Conservation (phyloP, 2,888 invertebrate species). For the Caenorhabditis sp. region DNA sequence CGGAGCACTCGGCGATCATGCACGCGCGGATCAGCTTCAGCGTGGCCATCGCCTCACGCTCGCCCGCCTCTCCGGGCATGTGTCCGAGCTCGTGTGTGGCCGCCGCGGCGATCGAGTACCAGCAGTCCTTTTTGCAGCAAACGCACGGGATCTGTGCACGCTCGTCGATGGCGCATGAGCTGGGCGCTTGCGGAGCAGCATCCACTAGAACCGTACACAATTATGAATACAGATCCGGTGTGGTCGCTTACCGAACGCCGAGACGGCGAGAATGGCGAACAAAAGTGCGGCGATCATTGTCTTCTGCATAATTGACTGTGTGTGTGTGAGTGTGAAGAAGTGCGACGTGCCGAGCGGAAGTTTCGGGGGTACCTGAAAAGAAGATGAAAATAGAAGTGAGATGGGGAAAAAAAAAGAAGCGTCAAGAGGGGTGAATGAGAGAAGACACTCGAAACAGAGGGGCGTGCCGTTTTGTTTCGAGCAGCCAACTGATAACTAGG, state of each 20-base stretch:
- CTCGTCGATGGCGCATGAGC: constrained; percentile 63
- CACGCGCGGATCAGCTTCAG: constrained; percentile 75
- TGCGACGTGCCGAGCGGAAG: constrained; percentile 29
- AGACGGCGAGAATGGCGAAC: constrained; percentile 13
- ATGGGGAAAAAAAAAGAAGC: constrained; percentile 2
- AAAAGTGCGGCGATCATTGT: constrained; percentile 28
- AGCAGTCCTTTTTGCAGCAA: constrained; percentile 78
- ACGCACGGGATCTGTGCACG: constrained; percentile 70
- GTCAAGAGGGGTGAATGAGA: background rate
- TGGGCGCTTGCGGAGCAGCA: constrained; percentile 41
- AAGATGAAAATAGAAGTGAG: constrained; percentile 10
- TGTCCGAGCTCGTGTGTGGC: constrained; percentile 78
- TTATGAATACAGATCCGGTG: background rate
- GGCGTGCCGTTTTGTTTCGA: background rate
- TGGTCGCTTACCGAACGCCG: constrained; percentile 1
- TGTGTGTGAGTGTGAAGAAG: too few species aligned
- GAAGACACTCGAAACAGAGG: background rate
- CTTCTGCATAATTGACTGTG: constrained; percentile 42
- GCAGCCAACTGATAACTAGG: background rate
- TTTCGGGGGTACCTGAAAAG: constrained; percentile 42
- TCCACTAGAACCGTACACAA: constrained; percentile 7
- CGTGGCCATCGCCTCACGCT: constrained; percentile 77
- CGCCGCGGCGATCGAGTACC: constrained; percentile 76
- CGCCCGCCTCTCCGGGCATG: constrained; percentile 78
- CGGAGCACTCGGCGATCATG: constrained; percentile 75